Conservation (phyloP, 1,140 invertebrate species). For the Cydia amplana region DNA sequence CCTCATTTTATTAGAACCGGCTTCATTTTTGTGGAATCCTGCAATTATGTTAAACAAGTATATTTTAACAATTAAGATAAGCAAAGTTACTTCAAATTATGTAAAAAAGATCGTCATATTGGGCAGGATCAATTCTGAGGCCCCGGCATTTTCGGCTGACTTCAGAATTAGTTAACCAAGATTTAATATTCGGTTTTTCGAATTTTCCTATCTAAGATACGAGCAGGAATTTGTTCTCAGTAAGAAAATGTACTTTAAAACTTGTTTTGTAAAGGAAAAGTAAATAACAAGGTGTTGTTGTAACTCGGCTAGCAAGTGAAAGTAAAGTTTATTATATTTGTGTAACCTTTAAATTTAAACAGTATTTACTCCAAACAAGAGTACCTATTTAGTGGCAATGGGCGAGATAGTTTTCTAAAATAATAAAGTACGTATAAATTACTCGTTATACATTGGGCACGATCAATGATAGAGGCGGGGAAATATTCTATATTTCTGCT, state of each 20-base stretch:
- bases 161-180: slow-evolving; percentile 18
- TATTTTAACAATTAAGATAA: slow-evolving; percentile 15
- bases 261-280: not conserved
- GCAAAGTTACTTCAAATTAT: slow-evolving; percentile 1
- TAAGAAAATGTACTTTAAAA: not conserved
- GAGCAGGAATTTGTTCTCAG: not conserved
- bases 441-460: not conserved
- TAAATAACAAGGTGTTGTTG: not conserved
- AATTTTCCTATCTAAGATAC: not conserved
- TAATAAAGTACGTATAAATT: not conserved
- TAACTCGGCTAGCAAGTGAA: not conserved
- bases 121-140: slow-evolving; percentile 3
- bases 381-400: too few relatives aligned
- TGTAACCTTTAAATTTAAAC: not conserved
- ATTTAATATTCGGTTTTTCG: slow-evolving; percentile 18
- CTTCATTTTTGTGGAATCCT: not conserved
- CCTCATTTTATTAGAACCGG: too few relatives aligned
- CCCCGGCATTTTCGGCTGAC: not conserved
- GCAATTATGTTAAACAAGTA: not conserved
- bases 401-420: not conserved
- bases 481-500: not conserved
- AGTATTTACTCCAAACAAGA: not conserved
- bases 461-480: not conserved
- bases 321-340: not conserved
- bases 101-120: slow-evolving; percentile 10